These are phyloP conservation scores for Lamellibrachia columna DNA, from an alignment of 2,888 invertebrate genomes.

Conservation along the genomic window DNA sequence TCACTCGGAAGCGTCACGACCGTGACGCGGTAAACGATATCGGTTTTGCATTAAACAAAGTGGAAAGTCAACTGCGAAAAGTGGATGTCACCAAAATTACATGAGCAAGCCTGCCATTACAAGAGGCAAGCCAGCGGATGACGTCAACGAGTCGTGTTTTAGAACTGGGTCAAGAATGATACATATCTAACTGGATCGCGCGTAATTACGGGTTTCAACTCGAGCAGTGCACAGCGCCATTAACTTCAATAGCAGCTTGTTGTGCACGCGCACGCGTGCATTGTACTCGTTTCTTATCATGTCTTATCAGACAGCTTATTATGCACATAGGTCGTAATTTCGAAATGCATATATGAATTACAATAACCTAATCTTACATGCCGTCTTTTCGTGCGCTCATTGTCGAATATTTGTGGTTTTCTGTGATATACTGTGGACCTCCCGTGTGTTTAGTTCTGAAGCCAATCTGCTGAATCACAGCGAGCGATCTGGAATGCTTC, in stretches of 20 bases:
- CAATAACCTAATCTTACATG: not conserved
- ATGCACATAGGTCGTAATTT: not conserved
- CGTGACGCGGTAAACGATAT: not conserved
- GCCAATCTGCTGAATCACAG: too few species aligned
- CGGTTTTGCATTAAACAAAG: not conserved
- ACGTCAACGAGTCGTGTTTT: not conserved
- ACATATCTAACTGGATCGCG: not conserved
- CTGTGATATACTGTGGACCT: not conserved
- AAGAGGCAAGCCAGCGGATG: not conserved
- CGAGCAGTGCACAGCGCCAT: not conserved
- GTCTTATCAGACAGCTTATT: not conserved
- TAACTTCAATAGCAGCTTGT: not conserved
- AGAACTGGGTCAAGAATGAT: not conserved
- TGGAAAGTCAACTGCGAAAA: not conserved
- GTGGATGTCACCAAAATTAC: not conserved
- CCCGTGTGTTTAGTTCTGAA: too few species aligned
- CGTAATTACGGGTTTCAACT: not conserved
- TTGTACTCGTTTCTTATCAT: not conserved
- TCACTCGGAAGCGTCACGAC: not conserved
- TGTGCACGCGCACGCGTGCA: not conserved
- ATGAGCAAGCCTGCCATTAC: not conserved
- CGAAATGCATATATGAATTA: not conserved
- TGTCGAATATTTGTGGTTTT: not conserved
- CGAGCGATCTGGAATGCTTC: too few species aligned
- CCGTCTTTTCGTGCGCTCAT: not conserved